Base-by-base conservation (phyloP, 2,797 vertebrate species). In the Ataeniobius toweri region DNA sequence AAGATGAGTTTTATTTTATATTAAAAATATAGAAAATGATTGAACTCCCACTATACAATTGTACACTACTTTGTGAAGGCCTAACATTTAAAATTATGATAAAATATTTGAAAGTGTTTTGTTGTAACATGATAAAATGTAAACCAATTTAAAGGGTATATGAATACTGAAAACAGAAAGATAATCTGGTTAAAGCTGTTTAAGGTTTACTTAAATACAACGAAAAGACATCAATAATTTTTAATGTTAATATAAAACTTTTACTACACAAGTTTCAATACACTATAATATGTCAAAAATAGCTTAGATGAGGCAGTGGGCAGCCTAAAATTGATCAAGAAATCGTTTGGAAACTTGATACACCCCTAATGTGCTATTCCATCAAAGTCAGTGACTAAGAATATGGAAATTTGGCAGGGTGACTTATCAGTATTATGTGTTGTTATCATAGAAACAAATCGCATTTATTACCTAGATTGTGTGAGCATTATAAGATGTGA, bases 361-460 rank as follows among this genome's bases (percentile, higher is more conserved):
- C 46, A 56, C 28, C 14, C 22, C 68, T 83, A 76, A 86, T 80
- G 61, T 63, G 9, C 75, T 83, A 68, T 22, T 89, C 68, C 56
- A 67, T 86, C 76, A 88, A 83, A 83, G 85, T 77, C 78, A 76
- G 5, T n/a, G 56, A 63, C 22, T 61, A 28, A 72, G n/a, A 72
- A 74, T 65, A 70, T 28, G 8, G 28, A 55, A 73, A 78, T 16
- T 28, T 41, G 56, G 9, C 70, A 75, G 70, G 41, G 77, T 20
- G 59, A 77, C 56, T 48, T 61, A 55, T 78, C 44, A 78, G 70
- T 78, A 73, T 82, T 77, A 75, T 20, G 18, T 61, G 4, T 14
- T 28, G 22, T 78, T 61, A 44, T 46, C 12, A 39, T 3, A 67
- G 76, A 36, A 41, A 76, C 4, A 41, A 76, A 3, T 82, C 71